Percentiles rank a stretch among this genome's conserved stretches.
phyloP scores from a whole-genome alignment of 1,140 invertebrate species.

The Heliothis subflexa region DNA sequence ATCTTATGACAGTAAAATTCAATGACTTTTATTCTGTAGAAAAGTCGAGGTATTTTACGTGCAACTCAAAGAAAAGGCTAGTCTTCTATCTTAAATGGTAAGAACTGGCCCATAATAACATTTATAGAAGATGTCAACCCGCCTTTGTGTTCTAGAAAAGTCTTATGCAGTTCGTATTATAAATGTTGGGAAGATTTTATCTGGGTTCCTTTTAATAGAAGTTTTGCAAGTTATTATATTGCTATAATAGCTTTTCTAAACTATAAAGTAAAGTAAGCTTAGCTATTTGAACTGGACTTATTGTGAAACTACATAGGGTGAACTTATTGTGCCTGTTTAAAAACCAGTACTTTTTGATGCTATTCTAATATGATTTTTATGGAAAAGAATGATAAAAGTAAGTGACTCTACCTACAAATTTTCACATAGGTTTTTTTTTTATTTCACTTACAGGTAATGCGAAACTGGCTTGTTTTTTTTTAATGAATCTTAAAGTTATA shows the following conservation, averaged over 20 bases:
- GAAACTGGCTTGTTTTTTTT: too few species aligned
- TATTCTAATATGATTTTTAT: too few species aligned
- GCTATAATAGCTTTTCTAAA: background rate
- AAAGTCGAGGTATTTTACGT: background rate
- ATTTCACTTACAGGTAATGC: too few species aligned
- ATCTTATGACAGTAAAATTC: too few species aligned
- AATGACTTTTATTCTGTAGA: too few species aligned
- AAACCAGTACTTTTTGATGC: too few species aligned
- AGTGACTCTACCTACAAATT: too few species aligned
- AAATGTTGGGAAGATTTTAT: conserved; percentile 36
- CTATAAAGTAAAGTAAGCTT: background rate
- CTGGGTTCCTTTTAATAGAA: conserved; percentile 28
- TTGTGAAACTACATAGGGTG: too few species aligned
- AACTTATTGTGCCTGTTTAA: too few species aligned
- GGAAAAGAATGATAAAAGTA: too few species aligned
- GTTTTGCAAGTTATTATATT: conserved; percentile 31
- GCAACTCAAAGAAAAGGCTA: background rate
- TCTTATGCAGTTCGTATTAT: conserved; percentile 37
- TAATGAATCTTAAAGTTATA: too few species aligned
- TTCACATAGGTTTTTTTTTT: too few species aligned
- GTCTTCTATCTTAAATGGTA: conserved; percentile 5
- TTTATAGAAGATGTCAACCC: conserved; percentile 34
- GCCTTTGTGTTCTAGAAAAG: conserved; percentile 22
- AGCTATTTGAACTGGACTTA: background rate
- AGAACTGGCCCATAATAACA: conserved; percentile 13